These are phyloP conservation scores for Isoperla grammatica DNA, from an alignment of 2,888 invertebrate species.

Conservation along the genomic window DNA sequence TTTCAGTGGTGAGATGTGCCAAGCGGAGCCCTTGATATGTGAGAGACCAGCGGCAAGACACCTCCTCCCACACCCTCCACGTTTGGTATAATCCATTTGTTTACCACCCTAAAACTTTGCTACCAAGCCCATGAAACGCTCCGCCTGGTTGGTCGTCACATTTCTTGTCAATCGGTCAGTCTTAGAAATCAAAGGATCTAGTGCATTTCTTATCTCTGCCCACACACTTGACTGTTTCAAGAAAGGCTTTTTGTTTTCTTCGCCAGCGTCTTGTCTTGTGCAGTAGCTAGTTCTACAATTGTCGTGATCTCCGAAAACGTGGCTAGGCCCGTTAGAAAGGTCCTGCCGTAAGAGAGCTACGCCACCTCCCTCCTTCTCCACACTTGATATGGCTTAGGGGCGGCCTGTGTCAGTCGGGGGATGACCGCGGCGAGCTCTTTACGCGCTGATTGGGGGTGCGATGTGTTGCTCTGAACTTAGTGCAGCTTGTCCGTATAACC, in stretches of 20 bases:
- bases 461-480: not conserved
- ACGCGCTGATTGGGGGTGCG: not conserved
- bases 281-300: not conserved
- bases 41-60: not conserved
- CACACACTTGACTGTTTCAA: not conserved
- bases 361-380: too few species aligned
- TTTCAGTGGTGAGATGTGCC: not conserved
- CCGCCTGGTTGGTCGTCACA: not conserved
- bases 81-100: not conserved
- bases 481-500: conserved; percentile 22
- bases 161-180: not conserved
- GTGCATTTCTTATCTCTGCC: not conserved
- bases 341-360: too few species aligned
- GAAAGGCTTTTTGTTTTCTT: not conserved
- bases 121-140: not conserved
- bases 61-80: not conserved
- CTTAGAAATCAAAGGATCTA: not conserved
- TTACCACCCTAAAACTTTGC: not conserved
- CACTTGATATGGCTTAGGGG: not conserved
- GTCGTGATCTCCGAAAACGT: conserved; percentile 17
- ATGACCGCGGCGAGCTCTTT: not conserved
- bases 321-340: conserved; percentile 14
- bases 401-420: conserved; percentile 7
- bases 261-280: conserved; percentile 3
- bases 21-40: not conserved